These are phyloP conservation scores for Bedellia somnulentella DNA, from an alignment of 2,888 invertebrate genomes.

Conservation along the genomic window DNA sequence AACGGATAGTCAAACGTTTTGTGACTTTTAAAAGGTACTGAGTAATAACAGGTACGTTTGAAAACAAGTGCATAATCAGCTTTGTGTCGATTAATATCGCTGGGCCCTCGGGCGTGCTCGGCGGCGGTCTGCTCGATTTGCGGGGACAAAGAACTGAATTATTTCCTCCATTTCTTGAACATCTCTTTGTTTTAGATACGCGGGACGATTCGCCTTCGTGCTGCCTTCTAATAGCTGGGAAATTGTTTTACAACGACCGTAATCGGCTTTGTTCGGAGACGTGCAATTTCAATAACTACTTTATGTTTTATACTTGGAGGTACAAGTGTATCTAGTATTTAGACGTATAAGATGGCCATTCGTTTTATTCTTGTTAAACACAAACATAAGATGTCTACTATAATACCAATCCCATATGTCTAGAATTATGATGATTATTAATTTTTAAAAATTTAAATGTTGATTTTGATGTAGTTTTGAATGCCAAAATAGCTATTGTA, in stretches of 20 bases:
- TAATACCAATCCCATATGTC: no score
- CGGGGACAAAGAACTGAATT: slow-evolving; percentile 51
- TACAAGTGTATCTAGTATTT: no score
- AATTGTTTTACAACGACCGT: slow-evolving; percentile 4
- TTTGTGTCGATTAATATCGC: slow-evolving; percentile 53
- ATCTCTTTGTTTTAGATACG: slow-evolving; percentile 39
- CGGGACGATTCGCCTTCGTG: slow-evolving; percentile 5
- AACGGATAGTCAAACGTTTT: no score
- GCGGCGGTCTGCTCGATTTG: slow-evolving; percentile 28
- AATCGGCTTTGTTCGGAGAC: slow-evolving; percentile 5
- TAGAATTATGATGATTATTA: no score
- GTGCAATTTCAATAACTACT: slow-evolving; percentile 38
- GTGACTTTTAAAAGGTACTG: no score
- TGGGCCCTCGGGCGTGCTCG: slow-evolving; percentile 24
- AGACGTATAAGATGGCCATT: no score
- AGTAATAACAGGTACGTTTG: slow-evolving; percentile 9
- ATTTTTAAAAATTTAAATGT: no score
- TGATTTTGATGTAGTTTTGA: no score
- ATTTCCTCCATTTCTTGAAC: slow-evolving; percentile 43
- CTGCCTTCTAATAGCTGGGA: slow-evolving; percentile 2
- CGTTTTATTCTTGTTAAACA: no score
- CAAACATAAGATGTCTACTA: no score
- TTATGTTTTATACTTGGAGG: no score
- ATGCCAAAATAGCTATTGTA: no score
- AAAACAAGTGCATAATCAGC: slow-evolving; percentile 46